Percentiles rank a stretch among this genome's conserved stretches.
Conservation (phyloP, 2,113 vertebrate genomes). For the Butorides virescens region DNA sequence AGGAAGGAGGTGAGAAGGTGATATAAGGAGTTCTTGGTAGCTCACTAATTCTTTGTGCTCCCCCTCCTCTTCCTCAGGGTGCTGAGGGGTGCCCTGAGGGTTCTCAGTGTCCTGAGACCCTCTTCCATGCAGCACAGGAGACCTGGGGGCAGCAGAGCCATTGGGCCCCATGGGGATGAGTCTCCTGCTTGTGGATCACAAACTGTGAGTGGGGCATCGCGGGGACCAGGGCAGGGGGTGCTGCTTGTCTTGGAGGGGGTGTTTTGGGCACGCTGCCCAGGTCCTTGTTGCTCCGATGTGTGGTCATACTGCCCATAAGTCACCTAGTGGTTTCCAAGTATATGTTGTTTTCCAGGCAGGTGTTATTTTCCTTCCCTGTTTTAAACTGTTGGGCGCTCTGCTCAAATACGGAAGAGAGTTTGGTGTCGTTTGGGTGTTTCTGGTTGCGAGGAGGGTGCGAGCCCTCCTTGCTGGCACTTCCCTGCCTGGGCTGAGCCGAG, state of each 20-base stretch:
- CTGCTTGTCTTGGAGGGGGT: background rate
- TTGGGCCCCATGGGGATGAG: fast-evolving
- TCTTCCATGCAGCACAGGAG: fast-evolving
- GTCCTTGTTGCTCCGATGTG: background rate
- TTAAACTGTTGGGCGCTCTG: background rate
- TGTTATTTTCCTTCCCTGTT: background rate
- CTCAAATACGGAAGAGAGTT: background rate
- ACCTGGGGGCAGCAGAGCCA: background rate
- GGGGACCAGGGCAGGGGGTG: fast-evolving
- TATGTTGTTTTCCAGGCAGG: background rate
- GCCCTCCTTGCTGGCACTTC: background rate
- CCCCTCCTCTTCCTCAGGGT: background rate
- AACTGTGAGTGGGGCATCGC: background rate
- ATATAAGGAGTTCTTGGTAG: fast-evolving
- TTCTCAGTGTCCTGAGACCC: fast-evolving
- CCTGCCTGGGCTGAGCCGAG: background rate
- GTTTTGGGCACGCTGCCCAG: background rate
- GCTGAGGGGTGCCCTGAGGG: background rate
- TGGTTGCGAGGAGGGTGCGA: background rate
- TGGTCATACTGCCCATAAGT: background rate
- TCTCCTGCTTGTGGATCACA: background rate
- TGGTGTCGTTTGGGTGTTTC: background rate
- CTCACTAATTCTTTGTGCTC: fast-evolving
- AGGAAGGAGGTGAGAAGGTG: background rate
- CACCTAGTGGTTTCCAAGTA: background rate